Conservation (phyloP, 2,113 vertebrate species). For the Diadophis punctatus region DNA sequence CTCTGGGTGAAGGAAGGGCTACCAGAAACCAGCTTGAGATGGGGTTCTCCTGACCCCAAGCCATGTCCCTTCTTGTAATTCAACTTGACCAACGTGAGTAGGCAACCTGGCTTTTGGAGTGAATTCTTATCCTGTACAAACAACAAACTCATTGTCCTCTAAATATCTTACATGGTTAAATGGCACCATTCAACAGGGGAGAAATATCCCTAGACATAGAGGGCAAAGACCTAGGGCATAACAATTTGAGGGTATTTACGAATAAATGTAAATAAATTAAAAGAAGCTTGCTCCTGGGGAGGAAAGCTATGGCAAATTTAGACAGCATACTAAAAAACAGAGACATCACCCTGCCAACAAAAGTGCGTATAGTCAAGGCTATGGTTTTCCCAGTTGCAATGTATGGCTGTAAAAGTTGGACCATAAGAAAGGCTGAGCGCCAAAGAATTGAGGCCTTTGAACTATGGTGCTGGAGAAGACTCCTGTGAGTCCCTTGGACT, state of each 20-base stretch:
- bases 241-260: not conserved
- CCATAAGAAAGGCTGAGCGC: too few relatives aligned
- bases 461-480: too few relatives aligned
- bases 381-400: too few relatives aligned
- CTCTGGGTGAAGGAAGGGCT: not conserved
- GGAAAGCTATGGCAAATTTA: too few relatives aligned
- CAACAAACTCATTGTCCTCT: not conserved
- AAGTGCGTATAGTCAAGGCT: too few relatives aligned
- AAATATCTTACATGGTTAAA: not conserved
- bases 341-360: too few relatives aligned
- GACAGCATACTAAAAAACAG: too few relatives aligned
- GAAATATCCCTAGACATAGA: not conserved
- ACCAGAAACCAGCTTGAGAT: not conserved
- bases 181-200: not conserved
- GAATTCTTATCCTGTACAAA: not conserved
- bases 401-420: too few relatives aligned
- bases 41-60: not conserved
- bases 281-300: too few relatives aligned
- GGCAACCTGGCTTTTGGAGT: not conserved
- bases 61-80: not conserved
- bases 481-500: too few relatives aligned
- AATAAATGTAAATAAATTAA: too few relatives aligned
- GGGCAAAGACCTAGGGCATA: not conserved
- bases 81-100: not conserved
- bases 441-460: too few relatives aligned